A percentile compares a stretch with the other conserved stretches of the same genome.
Conservation (phyloP, 1,140 invertebrate genomes). For the Dinothrombium tinctorium region DNA sequence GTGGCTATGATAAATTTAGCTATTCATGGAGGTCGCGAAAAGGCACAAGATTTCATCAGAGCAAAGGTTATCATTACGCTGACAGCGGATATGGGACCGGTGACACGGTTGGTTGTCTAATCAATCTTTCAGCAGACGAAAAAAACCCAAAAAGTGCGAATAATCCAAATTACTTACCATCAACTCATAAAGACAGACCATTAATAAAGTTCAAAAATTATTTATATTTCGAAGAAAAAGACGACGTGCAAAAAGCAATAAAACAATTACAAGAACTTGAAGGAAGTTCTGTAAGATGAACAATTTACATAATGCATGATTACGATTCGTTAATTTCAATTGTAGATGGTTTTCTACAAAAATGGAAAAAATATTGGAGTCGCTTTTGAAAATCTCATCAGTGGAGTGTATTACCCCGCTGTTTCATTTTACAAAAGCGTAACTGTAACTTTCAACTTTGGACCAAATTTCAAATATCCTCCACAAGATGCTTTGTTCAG, state of each 20-base stretch:
- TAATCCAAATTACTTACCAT: slow-evolving; percentile 35
- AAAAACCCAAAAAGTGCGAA: not conserved
- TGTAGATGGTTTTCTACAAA: slow-evolving; percentile 74
- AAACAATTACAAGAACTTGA: slow-evolving; percentile 45
- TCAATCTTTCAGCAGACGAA: slow-evolving; percentile 37
- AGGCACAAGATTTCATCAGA: slow-evolving; percentile 80
- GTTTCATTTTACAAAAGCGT: slow-evolving; percentile 74
- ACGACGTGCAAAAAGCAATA: slow-evolving; percentile 58
- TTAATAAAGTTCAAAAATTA: slow-evolving; percentile 94
- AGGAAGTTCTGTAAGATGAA: no score
- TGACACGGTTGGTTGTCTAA: slow-evolving; percentile 75
- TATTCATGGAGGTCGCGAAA: slow-evolving; percentile 88
- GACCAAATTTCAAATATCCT: slow-evolving; percentile 69
- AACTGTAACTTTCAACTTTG: slow-evolving; percentile 63
- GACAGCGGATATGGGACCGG: slow-evolving; percentile 48
- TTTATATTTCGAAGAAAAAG: slow-evolving; percentile 94
- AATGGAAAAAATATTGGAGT: slow-evolving; percentile 51
- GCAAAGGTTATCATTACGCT: slow-evolving; percentile 70
- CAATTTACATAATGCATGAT: no score
- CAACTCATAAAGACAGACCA: slow-evolving; percentile 80
- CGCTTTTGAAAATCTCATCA: slow-evolving; percentile 61
- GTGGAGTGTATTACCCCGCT: slow-evolving; percentile 80
- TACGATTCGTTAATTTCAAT: no score
- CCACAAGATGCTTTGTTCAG: slow-evolving; percentile 36
- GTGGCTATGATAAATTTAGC: slow-evolving; percentile 87